Base-by-base conservation (phyloP, 2,113 vertebrate genomes). In the Paedocypris sp. region DNA sequence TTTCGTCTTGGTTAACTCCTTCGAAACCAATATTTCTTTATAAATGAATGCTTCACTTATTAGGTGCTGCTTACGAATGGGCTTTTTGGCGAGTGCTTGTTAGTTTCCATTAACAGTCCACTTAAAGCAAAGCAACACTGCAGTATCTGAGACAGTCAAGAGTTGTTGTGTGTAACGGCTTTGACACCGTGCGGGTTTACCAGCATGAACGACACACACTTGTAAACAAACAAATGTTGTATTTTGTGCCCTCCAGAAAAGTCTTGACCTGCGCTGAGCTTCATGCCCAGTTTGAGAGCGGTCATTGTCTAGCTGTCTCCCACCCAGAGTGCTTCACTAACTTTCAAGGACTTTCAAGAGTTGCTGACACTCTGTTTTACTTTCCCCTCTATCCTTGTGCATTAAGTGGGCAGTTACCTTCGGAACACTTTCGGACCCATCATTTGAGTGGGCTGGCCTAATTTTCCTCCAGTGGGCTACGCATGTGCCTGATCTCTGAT, bases 301-400 rank as follows among this genome's bases (percentile, higher is more conserved):
- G 36, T 68, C 66, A 68, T 58, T 65, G 70, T 72, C 50, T 50
- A 57, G 58, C 56, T 68, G 62, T 61, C 61, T 68, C 57, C 70
- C 61, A 68, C 63, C 63, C 38, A 45, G 56, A 68, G 66, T 68
- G 70, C 66, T 72, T 66, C 66, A 68, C 66, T 59, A 64, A 72
- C 66, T 72, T 72, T 72, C 66, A 68, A 72, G 66, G 66, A 72
- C 66, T 68, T 72, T 66, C 50, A 58, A 68, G 62, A 72, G 70
- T 62, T 62, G 62, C 62, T 62, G 70, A 68, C 62, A 57, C 57
- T 62, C 50, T 58, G 39, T 54, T 70, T 68, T 64, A 65, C 62
- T 42, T 61, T 62, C 42, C 41, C 36, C 60, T 67, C 66, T 61
- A 71, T 43, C 32, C 33, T 25, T 54, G 41, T 42, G 46, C 48